A percentile compares a stretch with the other conserved stretches of the same genome.
These are phyloP conservation scores for Lutra lutra DNA, from an alignment of 2,797 vertebrate genomes.

Conservation along the genomic window DNA sequence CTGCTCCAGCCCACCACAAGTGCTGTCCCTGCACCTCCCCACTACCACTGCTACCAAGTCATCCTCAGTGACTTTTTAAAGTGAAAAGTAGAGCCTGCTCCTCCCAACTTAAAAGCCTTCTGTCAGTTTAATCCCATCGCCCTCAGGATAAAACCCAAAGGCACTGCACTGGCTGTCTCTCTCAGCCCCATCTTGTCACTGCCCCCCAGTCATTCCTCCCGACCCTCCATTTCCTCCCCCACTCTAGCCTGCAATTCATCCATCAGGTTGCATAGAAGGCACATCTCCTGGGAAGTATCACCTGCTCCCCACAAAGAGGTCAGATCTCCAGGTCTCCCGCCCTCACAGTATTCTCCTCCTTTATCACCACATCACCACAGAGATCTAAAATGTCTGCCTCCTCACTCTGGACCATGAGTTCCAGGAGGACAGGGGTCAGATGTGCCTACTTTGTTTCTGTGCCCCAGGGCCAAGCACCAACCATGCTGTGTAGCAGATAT, in stretches of 20 bases:
- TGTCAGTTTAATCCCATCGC: not conserved
- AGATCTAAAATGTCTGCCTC: not conserved
- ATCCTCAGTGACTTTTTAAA: not conserved
- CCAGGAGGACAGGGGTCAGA: not conserved
- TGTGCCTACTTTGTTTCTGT: not conserved
- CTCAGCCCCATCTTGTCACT: not conserved
- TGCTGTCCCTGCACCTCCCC: not conserved
- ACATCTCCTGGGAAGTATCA: not conserved
- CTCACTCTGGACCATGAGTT: not conserved
- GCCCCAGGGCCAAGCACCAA: not conserved
- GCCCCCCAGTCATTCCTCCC: not conserved
- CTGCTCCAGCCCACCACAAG: no score
- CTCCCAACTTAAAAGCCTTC: not conserved
- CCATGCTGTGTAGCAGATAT: not conserved
- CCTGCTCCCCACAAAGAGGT: rapidly evolving
- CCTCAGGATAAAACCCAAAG: not conserved
- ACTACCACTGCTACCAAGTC: not conserved
- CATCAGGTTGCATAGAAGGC: not conserved
- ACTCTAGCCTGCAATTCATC: not conserved
- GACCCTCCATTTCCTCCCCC: rapidly evolving
- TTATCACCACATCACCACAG: not conserved
- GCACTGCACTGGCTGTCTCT: not conserved
- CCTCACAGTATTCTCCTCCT: not conserved
- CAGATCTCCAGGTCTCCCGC: not conserved
- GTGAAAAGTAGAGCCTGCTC: not conserved